Evolutionary conservation across 2,113 vertebrate species (phyloP).

Genomic region (Potamarius usumacintae): DNA sequence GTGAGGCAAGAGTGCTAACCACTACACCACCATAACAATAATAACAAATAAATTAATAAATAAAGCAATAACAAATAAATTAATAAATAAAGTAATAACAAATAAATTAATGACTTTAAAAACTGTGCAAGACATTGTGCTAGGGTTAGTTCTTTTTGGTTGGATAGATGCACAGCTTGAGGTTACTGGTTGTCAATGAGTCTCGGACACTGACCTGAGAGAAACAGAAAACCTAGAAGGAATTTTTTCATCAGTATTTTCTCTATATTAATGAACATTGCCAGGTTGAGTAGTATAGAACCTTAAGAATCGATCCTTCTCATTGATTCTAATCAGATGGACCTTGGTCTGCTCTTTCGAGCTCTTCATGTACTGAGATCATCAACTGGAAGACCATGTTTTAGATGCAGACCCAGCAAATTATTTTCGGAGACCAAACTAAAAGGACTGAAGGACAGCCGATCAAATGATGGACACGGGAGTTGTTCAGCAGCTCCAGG

Average conservation of each 20-base stretch:
- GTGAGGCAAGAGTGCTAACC: too few relatives aligned
- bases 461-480: neutral
- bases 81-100: neutral
- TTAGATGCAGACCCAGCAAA: neutral
- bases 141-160: neutral
- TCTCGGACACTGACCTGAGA: neutral
- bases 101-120: neutral
- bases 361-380: neutral
- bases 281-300: neutral
- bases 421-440: neutral
- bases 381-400: neutral
- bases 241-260: too few relatives aligned
- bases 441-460: neutral
- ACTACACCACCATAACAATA: too few relatives aligned
- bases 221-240: neutral
- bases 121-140: neutral
- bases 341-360: neutral
- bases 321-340: neutral
- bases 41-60: neutral
- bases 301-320: too few relatives aligned
- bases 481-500: neutral
- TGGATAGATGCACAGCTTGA: neutral
- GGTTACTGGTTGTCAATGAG: neutral
- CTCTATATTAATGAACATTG: neutral
- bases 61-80: neutral